phyloP scores from a whole-genome alignment of 2,113 vertebrate species.

The Gracilinanus agilis region DNA sequence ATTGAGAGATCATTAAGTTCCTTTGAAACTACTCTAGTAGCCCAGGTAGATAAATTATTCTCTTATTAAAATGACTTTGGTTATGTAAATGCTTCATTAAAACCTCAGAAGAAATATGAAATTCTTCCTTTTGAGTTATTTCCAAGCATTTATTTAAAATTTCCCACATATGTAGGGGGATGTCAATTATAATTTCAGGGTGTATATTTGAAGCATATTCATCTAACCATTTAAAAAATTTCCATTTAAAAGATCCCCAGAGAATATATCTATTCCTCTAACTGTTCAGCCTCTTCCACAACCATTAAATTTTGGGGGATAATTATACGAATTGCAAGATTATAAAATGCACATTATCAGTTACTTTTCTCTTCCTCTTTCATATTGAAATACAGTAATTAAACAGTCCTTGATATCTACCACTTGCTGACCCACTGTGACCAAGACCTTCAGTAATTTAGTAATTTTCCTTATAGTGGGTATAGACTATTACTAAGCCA shows the following conservation, averaged over 20 bases:
- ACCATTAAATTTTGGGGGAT: neutral
- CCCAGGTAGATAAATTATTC: constrained; percentile 16
- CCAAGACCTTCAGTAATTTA: neutral
- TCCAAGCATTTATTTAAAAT: neutral
- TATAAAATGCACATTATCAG: constrained; percentile 2
- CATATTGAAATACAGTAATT: neutral
- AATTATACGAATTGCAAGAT: constrained; percentile 4
- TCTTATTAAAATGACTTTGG: constrained; percentile 16
- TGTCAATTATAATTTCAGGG: constrained; percentile 2
- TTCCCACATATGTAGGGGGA: neutral
- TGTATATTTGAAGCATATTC: neutral
- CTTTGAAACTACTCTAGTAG: neutral
- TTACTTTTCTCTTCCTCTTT: constrained; percentile 26
- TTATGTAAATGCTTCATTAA: neutral
- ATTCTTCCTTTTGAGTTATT: neutral
- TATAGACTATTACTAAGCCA: neutral
- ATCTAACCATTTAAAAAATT: neutral
- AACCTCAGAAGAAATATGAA: constrained; percentile 35
- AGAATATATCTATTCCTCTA: neutral
- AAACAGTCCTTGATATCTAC: neutral
- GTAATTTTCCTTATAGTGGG: neutral
- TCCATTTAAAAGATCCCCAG: constrained; percentile 4
- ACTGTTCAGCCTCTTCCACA: neutral
- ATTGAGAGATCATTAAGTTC: constrained; percentile 6
- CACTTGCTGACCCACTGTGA: neutral